A percentile compares a stretch with the other conserved stretches of the same genome.
These are phyloP conservation scores for Bothrops alternatus DNA, from an alignment of 2,797 vertebrate genomes.

Conservation along the genomic window DNA sequence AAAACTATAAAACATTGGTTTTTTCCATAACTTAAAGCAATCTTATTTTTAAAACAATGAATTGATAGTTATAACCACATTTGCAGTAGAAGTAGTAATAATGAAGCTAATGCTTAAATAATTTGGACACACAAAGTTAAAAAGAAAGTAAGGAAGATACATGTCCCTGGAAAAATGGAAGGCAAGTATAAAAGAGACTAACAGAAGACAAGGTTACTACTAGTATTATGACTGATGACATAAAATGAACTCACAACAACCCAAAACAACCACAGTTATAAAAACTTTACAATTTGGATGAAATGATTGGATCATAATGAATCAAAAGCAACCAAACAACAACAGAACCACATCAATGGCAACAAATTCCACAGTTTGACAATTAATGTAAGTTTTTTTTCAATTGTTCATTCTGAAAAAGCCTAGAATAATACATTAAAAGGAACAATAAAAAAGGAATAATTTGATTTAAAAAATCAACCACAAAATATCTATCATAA, in stretches of 20 bases:
- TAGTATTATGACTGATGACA: not conserved
- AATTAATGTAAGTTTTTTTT: not conserved
- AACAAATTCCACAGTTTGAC: not conserved
- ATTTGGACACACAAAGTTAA: not conserved
- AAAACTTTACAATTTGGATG: not conserved
- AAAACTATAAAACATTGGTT: not conserved
- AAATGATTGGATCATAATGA: not conserved
- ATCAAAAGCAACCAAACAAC: not conserved
- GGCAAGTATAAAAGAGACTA: not conserved
- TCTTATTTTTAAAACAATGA: not conserved
- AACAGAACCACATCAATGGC: not conserved
- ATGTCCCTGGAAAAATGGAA: not conserved
- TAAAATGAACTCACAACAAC: not conserved
- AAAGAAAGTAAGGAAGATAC: not conserved
- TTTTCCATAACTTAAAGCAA: not conserved
- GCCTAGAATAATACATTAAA: too few relatives aligned
- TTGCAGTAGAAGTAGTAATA: too few relatives aligned
- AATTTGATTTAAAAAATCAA: too few relatives aligned
- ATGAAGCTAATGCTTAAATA: not conserved
- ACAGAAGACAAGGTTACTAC: not conserved
- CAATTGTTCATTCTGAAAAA: too few relatives aligned
- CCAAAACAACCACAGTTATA: not conserved
- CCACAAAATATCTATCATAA: too few relatives aligned
- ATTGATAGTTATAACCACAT: not conserved
- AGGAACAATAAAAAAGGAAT: too few relatives aligned